Evolutionary conservation across 2,888 invertebrate species (phyloP).

Genomic region (Morpho helenor): DNA sequence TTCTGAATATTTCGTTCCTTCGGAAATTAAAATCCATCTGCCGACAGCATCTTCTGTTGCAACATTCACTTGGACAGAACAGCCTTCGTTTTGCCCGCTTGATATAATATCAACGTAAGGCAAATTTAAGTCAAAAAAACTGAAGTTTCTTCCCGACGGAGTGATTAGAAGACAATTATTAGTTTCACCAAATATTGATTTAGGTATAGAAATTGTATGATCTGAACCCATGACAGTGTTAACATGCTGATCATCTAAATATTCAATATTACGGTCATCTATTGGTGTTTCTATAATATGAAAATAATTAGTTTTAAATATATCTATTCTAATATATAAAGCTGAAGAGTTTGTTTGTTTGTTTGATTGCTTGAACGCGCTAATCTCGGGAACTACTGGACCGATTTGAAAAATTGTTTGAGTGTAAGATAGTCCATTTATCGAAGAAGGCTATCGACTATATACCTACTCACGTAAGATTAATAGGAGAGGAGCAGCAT

Average conservation of each 20-base stretch:
- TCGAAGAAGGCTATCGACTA: too few relatives aligned
- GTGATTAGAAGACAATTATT: slow-evolving; percentile 49
- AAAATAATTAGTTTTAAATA: not conserved
- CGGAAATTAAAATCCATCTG: slow-evolving; percentile 52
- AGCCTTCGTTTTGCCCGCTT: slow-evolving; percentile 33
- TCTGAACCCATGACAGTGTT: slow-evolving; percentile 24
- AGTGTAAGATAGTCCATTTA: too few relatives aligned
- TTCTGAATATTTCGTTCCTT: slow-evolving; percentile 31
- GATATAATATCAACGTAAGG: slow-evolving; percentile 38
- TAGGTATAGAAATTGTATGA: slow-evolving; percentile 35
- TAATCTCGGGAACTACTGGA: too few relatives aligned
- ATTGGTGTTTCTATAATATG: slow-evolving; percentile 5
- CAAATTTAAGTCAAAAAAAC: slow-evolving; percentile 38
- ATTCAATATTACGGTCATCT: slow-evolving; percentile 8
- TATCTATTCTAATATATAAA: too few relatives aligned
- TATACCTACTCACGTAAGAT: too few relatives aligned
- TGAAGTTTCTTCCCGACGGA: slow-evolving; percentile 42
- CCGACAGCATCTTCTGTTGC: slow-evolving; percentile 42
- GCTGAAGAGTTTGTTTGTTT: too few relatives aligned
- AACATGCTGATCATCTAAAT: slow-evolving; percentile 20
- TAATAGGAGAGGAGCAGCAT: too few relatives aligned
- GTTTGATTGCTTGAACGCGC: too few relatives aligned
- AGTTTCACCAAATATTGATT: slow-evolving; percentile 20
- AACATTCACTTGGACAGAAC: slow-evolving; percentile 44
- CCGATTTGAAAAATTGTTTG: too few relatives aligned